Conservation (phyloP, 2,888 invertebrate genomes). For the Helobdella robusta region DNA sequence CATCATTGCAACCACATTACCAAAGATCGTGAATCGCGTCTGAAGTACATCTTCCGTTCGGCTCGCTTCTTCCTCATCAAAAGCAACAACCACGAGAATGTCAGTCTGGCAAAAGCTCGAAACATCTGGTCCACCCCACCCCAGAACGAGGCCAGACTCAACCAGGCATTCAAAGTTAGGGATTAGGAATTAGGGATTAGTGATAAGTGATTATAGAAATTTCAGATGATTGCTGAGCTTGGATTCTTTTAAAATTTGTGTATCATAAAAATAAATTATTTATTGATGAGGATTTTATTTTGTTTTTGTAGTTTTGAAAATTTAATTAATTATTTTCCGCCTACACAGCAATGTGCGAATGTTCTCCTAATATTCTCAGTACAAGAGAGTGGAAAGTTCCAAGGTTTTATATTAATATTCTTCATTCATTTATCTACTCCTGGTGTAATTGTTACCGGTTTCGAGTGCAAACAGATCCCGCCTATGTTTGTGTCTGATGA, state of each 20-base stretch:
- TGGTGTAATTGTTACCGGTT: no score
- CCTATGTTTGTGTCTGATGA: no score
- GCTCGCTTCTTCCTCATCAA: constrained; percentile 91
- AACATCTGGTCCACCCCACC: constrained; percentile 96
- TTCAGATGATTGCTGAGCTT: neutral
- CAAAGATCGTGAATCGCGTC: constrained; percentile 36
- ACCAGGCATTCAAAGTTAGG: constrained; percentile 71
- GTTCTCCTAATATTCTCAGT: constrained; percentile 91
- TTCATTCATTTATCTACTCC: no score
- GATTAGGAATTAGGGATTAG: neutral
- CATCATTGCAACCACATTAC: constrained; percentile 11
- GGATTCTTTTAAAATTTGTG: neutral
- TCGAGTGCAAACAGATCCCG: no score
- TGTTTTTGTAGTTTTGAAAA: neutral
- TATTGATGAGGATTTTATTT: neutral
- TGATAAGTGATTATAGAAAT: neutral
- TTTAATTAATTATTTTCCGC: neutral
- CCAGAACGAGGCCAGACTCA: constrained; percentile 88
- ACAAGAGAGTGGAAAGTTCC: constrained; percentile 83
- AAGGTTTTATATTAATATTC: no score
- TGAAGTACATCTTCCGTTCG: constrained; percentile 87
- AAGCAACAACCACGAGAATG: constrained; percentile 93
- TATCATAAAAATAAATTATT: neutral
- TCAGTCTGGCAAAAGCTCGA: constrained; percentile 76
- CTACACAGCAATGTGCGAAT: constrained; percentile 53